These are phyloP conservation scores for Aethes cnicana DNA, from an alignment of 2,888 invertebrate species.

Conservation along the genomic window DNA sequence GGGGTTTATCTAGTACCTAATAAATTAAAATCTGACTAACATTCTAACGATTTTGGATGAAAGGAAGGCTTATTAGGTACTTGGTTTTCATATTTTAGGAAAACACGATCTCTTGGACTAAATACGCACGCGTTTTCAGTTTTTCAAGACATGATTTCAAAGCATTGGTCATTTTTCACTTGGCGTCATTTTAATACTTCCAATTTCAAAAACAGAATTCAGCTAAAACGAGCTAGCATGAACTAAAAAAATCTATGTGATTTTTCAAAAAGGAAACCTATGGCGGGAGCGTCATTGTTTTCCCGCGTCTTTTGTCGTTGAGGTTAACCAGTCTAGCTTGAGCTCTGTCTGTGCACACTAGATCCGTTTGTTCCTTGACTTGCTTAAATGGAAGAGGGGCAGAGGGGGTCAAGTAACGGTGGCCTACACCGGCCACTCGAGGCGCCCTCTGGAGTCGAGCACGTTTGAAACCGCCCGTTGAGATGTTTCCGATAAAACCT, in stretches of 20 bases:
- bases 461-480: slow-evolving; percentile 50
- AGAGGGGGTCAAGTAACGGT: slow-evolving; percentile 39
- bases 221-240: slow-evolving; percentile 28
- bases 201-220: neutral
- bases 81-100: no score
- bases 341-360: slow-evolving; percentile 40
- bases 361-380: slow-evolving; percentile 39
- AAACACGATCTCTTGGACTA: no score
- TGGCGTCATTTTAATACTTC: neutral
- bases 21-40: no score
- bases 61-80: no score
- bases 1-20: no score
- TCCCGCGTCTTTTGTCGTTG: slow-evolving; percentile 60
- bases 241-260: slow-evolving; percentile 39
- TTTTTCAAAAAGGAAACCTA: slow-evolving; percentile 48
- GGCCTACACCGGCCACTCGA: slow-evolving; percentile 47
- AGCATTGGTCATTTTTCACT: neutral
- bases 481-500: slow-evolving; percentile 70
- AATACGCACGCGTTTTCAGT: no score
- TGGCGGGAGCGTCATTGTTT: slow-evolving; percentile 55
- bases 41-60: no score
- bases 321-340: slow-evolving; percentile 45
- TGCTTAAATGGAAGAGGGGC: slow-evolving; percentile 35
- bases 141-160: no score
- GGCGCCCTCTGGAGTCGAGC: slow-evolving; percentile 52